A percentile compares a stretch with the other conserved stretches of the same genome.
Evolutionary conservation across 2,797 vertebrate genomes (phyloP).

Genomic region (Anabas testudineus): DNA sequence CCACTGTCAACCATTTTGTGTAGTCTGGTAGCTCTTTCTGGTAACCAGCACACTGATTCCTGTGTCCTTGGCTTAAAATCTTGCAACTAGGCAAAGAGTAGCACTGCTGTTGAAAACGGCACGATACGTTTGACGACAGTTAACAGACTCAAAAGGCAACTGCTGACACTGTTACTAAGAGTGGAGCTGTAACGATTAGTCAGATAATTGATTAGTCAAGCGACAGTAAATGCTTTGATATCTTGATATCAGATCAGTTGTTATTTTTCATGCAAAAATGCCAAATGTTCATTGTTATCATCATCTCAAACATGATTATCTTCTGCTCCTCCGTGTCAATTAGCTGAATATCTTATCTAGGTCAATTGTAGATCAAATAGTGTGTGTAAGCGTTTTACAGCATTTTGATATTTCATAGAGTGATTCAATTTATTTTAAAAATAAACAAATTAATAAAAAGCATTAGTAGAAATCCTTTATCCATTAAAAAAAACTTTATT

Average conservation of each 20-base stretch:
- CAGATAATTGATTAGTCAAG: background rate
- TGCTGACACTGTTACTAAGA: background rate
- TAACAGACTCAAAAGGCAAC: background rate
- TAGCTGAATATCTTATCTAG: too few relatives aligned
- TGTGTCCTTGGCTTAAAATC: background rate
- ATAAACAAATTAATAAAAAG: too few relatives aligned
- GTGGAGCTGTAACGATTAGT: background rate
- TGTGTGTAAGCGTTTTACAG: too few relatives aligned
- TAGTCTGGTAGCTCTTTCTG: conserved; percentile 21
- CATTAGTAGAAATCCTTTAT: background rate
- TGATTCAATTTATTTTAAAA: too few relatives aligned
- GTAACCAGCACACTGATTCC: background rate
- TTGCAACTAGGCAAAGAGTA: background rate
- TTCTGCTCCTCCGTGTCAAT: too few relatives aligned
- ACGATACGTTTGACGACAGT: conserved; percentile 2
- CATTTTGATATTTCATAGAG: too few relatives aligned
- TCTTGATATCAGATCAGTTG: background rate
- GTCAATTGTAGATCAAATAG: too few relatives aligned
- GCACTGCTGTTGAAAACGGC: background rate
- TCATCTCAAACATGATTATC: too few relatives aligned
- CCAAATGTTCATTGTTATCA: too few relatives aligned
- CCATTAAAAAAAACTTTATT: background rate
- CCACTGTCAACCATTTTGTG: conserved; percentile 40
- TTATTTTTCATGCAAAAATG: background rate
- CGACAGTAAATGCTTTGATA: background rate